Percentiles rank a stretch among this genome's conserved stretches.
Evolutionary conservation across 2,888 invertebrate species (phyloP).

Genomic region (Deroplatys truncata): DNA sequence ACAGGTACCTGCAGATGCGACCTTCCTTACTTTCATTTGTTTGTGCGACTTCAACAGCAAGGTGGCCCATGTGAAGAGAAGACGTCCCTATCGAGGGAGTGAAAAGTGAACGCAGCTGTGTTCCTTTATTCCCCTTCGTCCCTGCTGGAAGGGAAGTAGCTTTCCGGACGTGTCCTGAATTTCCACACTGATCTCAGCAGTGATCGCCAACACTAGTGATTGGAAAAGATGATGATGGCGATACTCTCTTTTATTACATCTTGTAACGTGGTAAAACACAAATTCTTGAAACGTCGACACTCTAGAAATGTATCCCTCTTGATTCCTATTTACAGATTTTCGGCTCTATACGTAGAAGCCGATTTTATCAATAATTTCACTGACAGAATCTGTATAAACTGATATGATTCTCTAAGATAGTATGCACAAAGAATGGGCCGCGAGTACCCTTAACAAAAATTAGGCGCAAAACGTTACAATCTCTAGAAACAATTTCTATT

Average conservation of each 20-base stretch:
- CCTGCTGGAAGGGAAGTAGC: neutral
- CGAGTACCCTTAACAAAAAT: too few species aligned
- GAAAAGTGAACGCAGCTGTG: conserved; percentile 6
- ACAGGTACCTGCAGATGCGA: neutral
- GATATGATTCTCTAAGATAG: too few species aligned
- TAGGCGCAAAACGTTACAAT: too few species aligned
- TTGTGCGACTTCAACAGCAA: neutral
- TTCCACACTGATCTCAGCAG: neutral
- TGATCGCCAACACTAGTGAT: neutral
- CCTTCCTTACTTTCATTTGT: neutral
- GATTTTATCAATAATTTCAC: too few species aligned
- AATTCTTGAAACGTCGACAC: too few species aligned
- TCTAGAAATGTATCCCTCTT: too few species aligned
- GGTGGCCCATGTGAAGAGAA: neutral
- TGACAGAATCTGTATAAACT: too few species aligned
- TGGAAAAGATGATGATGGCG: neutral
- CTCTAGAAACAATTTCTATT: too few species aligned
- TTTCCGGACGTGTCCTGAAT: neutral
- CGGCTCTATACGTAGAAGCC: too few species aligned
- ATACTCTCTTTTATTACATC: neutral
- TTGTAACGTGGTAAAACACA: neutral
- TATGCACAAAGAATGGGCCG: too few species aligned
- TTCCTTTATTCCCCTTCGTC: neutral
- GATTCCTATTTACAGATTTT: too few species aligned
- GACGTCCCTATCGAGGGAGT: neutral